Conservation (phyloP, 2,888 invertebrate species). For the Diploptera punctata region DNA sequence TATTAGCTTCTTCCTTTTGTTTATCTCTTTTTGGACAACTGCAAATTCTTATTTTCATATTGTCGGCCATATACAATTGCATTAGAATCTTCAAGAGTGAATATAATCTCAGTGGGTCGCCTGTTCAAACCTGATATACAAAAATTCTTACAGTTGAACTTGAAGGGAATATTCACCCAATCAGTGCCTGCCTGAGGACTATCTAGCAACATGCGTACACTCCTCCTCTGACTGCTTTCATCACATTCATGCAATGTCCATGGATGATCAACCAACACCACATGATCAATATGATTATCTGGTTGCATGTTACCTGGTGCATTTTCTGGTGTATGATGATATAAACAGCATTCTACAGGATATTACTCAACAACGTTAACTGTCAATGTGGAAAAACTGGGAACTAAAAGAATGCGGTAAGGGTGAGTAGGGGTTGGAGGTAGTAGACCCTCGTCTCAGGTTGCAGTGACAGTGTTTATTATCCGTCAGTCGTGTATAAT, state of each 20-base stretch:
- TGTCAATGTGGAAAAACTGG: too few relatives aligned
- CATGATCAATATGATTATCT: too few relatives aligned
- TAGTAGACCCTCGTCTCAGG: too few relatives aligned
- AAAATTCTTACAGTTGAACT: constrained; percentile 1
- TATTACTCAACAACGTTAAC: too few relatives aligned
- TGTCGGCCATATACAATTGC: constrained; percentile 13
- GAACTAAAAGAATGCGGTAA: too few relatives aligned
- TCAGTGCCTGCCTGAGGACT: neutral
- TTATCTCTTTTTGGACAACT: constrained; percentile 29
- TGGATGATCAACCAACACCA: neutral
- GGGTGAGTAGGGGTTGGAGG: too few relatives aligned
- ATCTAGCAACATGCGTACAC: neutral
- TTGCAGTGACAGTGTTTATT: too few relatives aligned
- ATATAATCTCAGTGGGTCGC: neutral
- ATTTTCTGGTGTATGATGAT: too few relatives aligned
- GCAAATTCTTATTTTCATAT: constrained; percentile 15
- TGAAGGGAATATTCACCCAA: neutral
- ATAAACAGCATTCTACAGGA: too few relatives aligned
- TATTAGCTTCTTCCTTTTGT: constrained; percentile 20
- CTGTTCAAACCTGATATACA: neutral
- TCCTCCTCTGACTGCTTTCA: neutral
- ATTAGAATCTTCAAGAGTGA: neutral
- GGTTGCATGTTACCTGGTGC: too few relatives aligned
- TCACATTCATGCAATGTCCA: neutral
- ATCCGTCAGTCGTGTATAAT: too few relatives aligned